A percentile compares a stretch with the other conserved stretches of the same genome.
These are phyloP conservation scores for Edolisoma coerulescens DNA, from an alignment of 2,113 vertebrate genomes.

Conservation along the genomic window DNA sequence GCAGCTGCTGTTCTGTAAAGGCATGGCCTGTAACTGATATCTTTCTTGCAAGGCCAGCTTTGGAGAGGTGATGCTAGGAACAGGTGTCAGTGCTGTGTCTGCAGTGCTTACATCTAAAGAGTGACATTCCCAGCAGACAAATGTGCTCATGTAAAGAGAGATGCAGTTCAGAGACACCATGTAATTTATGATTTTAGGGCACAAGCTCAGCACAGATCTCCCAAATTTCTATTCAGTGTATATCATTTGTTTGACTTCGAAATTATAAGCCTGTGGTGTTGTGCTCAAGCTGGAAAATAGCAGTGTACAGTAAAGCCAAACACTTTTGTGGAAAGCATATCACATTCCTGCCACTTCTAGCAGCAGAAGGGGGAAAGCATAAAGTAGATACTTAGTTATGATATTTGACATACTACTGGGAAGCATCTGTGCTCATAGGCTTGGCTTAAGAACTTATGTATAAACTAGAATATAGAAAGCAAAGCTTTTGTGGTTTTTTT, in stretches of 20 bases:
- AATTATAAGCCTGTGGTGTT: neutral
- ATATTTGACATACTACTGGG: neutral
- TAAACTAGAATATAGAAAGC: neutral
- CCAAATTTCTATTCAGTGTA: neutral
- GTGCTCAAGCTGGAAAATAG: neutral
- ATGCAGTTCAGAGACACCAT: neutral
- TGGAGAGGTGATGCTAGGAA: neutral
- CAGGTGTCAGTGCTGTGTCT: neutral
- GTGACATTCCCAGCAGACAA: neutral
- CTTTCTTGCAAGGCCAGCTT: neutral
- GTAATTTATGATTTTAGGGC: neutral
- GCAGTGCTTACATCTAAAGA: neutral
- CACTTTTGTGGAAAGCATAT: neutral
- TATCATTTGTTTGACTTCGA: neutral
- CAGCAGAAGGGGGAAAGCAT: neutral
- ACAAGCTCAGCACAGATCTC: neutral
- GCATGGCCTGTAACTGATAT: rapidly evolving
- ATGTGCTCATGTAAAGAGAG: neutral
- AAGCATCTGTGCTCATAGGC: neutral
- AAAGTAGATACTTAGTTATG: neutral
- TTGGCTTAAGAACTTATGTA: neutral
- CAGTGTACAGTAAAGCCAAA: neutral
- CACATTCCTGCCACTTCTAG: neutral
- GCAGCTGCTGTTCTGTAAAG: neutral
- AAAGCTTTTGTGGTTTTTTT: neutral